Conservation (phyloP, 2,113 vertebrate genomes). For the Mesocricetus auratus region DNA sequence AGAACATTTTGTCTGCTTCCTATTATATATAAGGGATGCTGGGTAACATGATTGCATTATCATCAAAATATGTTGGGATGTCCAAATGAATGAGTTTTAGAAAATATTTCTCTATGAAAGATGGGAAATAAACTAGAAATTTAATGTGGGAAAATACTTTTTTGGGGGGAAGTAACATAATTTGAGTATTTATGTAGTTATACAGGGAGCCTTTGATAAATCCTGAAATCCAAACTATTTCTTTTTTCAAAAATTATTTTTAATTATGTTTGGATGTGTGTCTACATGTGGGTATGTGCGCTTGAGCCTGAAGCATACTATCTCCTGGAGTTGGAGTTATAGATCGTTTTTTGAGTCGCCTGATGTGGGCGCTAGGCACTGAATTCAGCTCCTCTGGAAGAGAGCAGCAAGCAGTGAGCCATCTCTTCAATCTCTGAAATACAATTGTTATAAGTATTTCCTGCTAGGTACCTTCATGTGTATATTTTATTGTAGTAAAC, state of each 20-base stretch:
- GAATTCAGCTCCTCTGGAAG: background rate
- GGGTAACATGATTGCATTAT: background rate
- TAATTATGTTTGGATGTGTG: background rate
- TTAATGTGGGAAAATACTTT: slow-evolving; percentile 3
- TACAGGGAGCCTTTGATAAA: background rate
- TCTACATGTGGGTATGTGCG: too few species aligned
- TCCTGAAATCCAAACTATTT: background rate
- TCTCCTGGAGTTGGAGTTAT: background rate
- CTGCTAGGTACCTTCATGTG: background rate
- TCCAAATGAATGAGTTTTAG: background rate
- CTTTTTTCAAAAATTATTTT: background rate
- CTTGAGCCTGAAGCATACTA: too few species aligned
- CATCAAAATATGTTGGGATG: slow-evolving; percentile 17
- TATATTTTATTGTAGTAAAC: slow-evolving; percentile 13
- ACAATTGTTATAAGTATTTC: background rate
- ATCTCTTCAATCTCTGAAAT: background rate
- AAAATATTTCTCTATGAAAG: slow-evolving; percentile 29
- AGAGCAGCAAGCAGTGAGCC: background rate
- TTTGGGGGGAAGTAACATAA: slow-evolving; percentile 7
- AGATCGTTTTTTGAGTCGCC: background rate
- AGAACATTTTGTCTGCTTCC: background rate
- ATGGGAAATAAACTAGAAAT: slow-evolving; percentile 1
- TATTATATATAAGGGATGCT: background rate
- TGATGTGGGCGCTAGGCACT: background rate
- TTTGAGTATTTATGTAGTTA: slow-evolving; percentile 32